Evolutionary conservation across 2,888 invertebrate genomes (phyloP), one percentile per base, ranked within the genome.

Genomic region (Latrodectus hesperus): DNA sequence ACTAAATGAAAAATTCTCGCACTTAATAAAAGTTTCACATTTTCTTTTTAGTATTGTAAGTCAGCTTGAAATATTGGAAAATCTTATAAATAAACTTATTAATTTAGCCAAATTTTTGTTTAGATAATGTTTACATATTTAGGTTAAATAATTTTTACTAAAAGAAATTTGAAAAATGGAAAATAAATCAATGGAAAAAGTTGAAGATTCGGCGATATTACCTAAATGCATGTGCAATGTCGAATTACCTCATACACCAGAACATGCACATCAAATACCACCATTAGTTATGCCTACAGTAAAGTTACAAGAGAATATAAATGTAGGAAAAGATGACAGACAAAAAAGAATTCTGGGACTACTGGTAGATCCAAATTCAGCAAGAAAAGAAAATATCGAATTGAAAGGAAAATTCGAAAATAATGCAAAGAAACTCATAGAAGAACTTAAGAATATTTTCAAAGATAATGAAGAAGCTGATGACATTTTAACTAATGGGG

Each of bases 151-250:
- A 38, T 38, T 38, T 38, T 38, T 38, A 38, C 2, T 38, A 38
- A 6, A 38, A 38, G 38, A 38, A 38, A 38, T 38, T 3, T 4
- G 38, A 38, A 38, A 16, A 60, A 60, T 60, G 12, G 11, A 16
- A 16, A 60, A 60, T 60, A n/a, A 60, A 16, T 16, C n/a, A 11
- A n/a, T 16, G 60, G 60, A 14, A 60, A 10, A 12, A 60, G n/a
- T 60, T 6, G 11, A 71, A 49, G 49, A 71, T 14, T 53, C 71
- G 6, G 71, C 64, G n/a, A 26, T 75, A 14, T 71, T 84, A n/a
- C 76, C 84, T n/a, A 52, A 71, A n/a, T 84, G 84, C n/a, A n/a
- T 84, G 12, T 84, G 84, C 17, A 84, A 84, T 22, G 12, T 84
- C 9, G 76, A 84, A 52, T n/a, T 84, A n/a, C 77, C 84, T 11